Evolutionary conservation across 2,113 vertebrate species (phyloP), one percentile per base, ranked within the genome.

Genomic region (Chamaea fasciata): DNA sequence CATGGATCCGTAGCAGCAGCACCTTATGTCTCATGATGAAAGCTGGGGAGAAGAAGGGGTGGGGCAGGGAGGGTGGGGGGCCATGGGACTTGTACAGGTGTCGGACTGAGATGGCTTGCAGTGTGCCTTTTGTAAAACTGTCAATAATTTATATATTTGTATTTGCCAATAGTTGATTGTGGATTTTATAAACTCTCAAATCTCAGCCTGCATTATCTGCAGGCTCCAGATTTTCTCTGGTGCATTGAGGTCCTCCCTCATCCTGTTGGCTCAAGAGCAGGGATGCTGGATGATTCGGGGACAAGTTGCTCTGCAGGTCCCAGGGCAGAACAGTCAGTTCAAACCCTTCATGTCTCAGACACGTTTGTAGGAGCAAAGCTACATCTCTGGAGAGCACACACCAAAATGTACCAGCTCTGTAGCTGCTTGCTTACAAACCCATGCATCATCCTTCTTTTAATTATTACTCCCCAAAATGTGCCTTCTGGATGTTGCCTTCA

Each of bases 111-210:
- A 56, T 27, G 92, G 95, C 76, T 95, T 92, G 74, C 76, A 76
- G 86, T 73, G 95, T 97, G 96, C 96, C 97, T 96, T 97, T 89
- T 94, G 92, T 96, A 95, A 91, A 94, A 91, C 59, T 94, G 91
- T 87, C 64, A 71, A 63, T 97, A 97, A 98, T 97, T 98, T 98
- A 97, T 97, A 97, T 93, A 93, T 96, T 97, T 97, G 75, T 94
- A 97, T 60, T 93, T 95, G 95, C 96, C 96, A 95, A 83, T 85
- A 94, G 92, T 94, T 55, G 83, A 53, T 83, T 50, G 76, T 88
- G 88, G 59, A 67, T 93, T 52, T 94, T 91, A 89, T 95, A 88
- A 91, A 78, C 56, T 81, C 82, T 47, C 87, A 23, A 35, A 44
- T 56, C 68, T 76, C 3, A 3, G 22, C 49, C 68, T 2, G 4